Evolutionary conservation across 2,113 vertebrate species (phyloP), one percentile per base, ranked within the genome.

Genomic region (Phasianus colchicus): DNA sequence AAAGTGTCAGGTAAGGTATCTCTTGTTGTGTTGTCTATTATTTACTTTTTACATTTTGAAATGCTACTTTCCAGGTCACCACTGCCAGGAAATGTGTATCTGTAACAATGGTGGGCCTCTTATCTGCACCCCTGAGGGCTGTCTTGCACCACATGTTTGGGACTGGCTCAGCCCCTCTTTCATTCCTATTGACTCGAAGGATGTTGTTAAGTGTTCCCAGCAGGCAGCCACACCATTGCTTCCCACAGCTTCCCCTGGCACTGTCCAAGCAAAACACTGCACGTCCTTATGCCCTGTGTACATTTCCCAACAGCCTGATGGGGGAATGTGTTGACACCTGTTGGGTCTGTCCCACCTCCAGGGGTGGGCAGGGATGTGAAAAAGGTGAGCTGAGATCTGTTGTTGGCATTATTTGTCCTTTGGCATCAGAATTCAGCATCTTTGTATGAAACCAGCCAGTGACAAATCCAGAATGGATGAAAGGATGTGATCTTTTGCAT

Each of bases 161-260:
- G n/a, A 9, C 61, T 83, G 71, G 40, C 76, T 80, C 57, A 69
- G 60, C 66, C 57, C 52, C 25, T 25, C 0, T 82, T 67, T 25
- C 40, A 42, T 58, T 81, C 64, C 40, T 45, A 61, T 83, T 83
- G 77, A 7, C 76, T 76, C 66, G 38, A 72, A 87, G 63, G 50
- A 84, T 88, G 67, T 85, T 91, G 43, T 73, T 76, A 58, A 50
- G 7, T 85, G 47, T 74, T 65, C 58, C 40, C 80, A 85, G 76
- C 54, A 80, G 76, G 48, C 48, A 83, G 65, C 38, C 63, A 48
- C 64, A 34, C 34, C 43, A 30, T 0, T 4, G 6, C 20, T 67
- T 52, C 63, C 74, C 65, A 69, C 82, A 78, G 61, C 66, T 67
- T 90, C 81, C 70, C 61, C 4, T 7, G 84, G 70, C 64, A 61